Evolutionary conservation across 2,113 vertebrate species (phyloP).

Genomic region (Cyprinodon variegatus): DNA sequence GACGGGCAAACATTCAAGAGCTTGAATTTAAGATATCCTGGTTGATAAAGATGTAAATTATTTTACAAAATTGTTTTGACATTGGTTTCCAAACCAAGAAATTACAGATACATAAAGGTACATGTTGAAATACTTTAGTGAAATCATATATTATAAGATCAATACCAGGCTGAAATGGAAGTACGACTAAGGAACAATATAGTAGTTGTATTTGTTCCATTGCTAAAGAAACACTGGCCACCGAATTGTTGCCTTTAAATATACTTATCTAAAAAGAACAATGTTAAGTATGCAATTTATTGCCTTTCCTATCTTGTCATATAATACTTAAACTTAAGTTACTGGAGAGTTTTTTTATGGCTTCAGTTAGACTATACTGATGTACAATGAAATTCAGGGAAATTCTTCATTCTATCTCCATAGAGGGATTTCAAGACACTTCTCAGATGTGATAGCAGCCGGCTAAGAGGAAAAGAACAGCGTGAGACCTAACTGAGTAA

Average conservation of each 20-base stretch:
- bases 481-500: conserved; percentile 32
- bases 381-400: neutral
- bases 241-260: neutral
- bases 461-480: conserved; percentile 36
- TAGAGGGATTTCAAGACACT: conserved; percentile 13
- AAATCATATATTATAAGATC: neutral
- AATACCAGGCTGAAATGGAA: neutral
- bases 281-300: neutral
- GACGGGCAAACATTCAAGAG: neutral
- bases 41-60: neutral
- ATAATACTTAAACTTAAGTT: neutral
- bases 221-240: neutral
- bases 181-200: neutral
- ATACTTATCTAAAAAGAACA: neutral
- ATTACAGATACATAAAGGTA: neutral
- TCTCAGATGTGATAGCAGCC: conserved; percentile 22
- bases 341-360: neutral
- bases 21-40: neutral
- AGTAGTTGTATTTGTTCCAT: neutral
- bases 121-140: neutral
- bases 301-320: neutral
- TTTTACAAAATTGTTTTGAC: neutral
- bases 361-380: neutral
- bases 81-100: neutral
- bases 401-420: neutral